Evolutionary conservation across 2,113 vertebrate genomes (phyloP).

Genomic region (Machaerirhynchus nigripectus): DNA sequence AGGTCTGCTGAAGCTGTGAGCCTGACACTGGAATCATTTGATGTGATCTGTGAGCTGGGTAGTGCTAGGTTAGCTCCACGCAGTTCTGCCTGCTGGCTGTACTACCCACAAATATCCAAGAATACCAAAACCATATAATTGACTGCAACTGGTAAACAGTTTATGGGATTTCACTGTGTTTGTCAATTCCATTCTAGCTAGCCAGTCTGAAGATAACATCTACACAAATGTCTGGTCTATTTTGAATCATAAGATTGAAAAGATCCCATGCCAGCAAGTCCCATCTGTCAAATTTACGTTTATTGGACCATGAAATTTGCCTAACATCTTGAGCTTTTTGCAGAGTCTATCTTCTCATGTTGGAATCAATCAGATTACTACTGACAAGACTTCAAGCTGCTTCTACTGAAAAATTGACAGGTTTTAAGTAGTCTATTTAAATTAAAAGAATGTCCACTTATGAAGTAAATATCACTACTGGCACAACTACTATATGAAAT

Average conservation of each 20-base stretch:
- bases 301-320: constrained; percentile 7
- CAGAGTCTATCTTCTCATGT: background rate
- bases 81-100: background rate
- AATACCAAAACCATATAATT: background rate
- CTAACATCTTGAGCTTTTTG: background rate
- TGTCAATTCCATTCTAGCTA: background rate
- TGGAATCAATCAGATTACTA: background rate
- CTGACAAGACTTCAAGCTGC: background rate
- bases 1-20: background rate
- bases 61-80: background rate
- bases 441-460: background rate
- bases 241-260: background rate
- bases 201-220: background rate
- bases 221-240: background rate
- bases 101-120: background rate
- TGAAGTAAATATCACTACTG: background rate
- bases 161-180: background rate
- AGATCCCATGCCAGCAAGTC: background rate
- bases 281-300: constrained; percentile 12
- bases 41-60: background rate
- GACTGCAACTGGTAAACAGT: background rate
- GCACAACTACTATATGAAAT: background rate
- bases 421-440: background rate
- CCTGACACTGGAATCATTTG: background rate
- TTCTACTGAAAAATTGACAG: background rate